These are phyloP conservation scores for Halocynthia aurantium DNA, from an alignment of 23 tunicate species.

Conservation along the genomic window DNA sequence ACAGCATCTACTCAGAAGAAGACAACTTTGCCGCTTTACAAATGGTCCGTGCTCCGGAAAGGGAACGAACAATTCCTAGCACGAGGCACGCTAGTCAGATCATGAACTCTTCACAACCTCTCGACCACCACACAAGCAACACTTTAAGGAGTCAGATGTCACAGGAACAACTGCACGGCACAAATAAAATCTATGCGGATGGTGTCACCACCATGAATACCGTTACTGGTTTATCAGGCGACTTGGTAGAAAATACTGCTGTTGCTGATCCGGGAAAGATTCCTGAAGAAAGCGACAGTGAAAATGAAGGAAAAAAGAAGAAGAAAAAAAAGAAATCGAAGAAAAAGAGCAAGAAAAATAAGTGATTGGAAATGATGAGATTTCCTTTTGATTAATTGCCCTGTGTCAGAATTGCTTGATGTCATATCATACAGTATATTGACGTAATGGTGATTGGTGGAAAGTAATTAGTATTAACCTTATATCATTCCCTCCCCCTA, in stretches of 20 bases:
- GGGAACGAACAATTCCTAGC: constrained; percentile 1
- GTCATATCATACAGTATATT: too few species aligned
- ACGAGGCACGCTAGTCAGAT: background rate
- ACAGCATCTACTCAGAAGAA: constrained; percentile 53
- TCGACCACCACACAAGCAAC: background rate
- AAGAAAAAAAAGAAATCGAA: background rate
- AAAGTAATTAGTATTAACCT: too few species aligned
- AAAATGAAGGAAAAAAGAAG: background rate
- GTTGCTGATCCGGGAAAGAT: background rate
- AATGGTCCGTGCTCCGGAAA: constrained; percentile 39
- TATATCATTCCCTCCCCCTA: too few species aligned
- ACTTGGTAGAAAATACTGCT: background rate
- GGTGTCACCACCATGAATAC: background rate
- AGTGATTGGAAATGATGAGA: background rate
- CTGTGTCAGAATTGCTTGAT: too few species aligned
- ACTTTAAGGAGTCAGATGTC: background rate
- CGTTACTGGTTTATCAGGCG: background rate
- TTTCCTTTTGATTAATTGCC: too few species aligned
- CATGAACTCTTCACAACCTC: background rate
- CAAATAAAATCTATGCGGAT: background rate
- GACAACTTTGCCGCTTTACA: constrained; percentile 16
- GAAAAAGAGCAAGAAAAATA: constrained; percentile 1
- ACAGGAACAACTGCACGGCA: background rate
- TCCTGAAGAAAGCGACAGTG: background rate
- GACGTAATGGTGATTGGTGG: too few species aligned